Evolutionary conservation across 2,797 vertebrate species (phyloP).

Genomic region (Argyrosomus regius): DNA sequence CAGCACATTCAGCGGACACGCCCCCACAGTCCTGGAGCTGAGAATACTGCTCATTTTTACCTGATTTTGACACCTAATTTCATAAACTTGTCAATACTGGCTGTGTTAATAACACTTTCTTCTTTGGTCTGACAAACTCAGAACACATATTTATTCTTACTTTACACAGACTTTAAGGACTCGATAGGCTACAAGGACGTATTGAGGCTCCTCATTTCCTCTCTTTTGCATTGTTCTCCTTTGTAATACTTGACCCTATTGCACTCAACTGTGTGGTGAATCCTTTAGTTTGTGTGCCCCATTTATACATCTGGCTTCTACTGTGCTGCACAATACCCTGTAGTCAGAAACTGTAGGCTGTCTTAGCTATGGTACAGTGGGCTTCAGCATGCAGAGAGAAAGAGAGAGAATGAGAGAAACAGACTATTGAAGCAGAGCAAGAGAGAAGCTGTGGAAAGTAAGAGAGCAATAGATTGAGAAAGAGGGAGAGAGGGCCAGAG

Average conservation of each 20-base stretch:
- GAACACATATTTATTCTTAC: too few relatives aligned
- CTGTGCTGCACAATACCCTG: slow-evolving; percentile 26
- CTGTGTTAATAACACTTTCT: too few relatives aligned
- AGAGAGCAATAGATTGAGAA: slow-evolving; percentile 18
- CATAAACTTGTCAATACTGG: too few relatives aligned
- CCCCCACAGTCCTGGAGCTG: too few relatives aligned
- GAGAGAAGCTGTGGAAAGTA: slow-evolving; percentile 27
- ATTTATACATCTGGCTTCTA: slow-evolving; percentile 21
- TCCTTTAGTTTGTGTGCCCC: slow-evolving; percentile 8
- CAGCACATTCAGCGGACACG: too few relatives aligned
- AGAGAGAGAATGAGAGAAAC: background rate
- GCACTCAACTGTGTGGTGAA: background rate
- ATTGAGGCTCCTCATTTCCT: background rate
- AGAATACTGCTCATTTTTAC: too few relatives aligned
- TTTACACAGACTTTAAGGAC: too few relatives aligned
- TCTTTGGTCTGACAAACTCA: too few relatives aligned
- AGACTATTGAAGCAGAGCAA: slow-evolving; percentile 32
- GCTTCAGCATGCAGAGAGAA: slow-evolving; percentile 39
- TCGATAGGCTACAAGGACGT: background rate
- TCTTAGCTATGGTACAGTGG: slow-evolving; percentile 48
- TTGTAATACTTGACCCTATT: background rate
- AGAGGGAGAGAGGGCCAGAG: slow-evolving; percentile 28
- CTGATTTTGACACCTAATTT: too few relatives aligned
- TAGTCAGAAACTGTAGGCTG: slow-evolving; percentile 34
- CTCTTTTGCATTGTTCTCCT: background rate